phyloP scores from a whole-genome alignment of 2,888 invertebrate species.

The Drosophila meridionalis region DNA sequence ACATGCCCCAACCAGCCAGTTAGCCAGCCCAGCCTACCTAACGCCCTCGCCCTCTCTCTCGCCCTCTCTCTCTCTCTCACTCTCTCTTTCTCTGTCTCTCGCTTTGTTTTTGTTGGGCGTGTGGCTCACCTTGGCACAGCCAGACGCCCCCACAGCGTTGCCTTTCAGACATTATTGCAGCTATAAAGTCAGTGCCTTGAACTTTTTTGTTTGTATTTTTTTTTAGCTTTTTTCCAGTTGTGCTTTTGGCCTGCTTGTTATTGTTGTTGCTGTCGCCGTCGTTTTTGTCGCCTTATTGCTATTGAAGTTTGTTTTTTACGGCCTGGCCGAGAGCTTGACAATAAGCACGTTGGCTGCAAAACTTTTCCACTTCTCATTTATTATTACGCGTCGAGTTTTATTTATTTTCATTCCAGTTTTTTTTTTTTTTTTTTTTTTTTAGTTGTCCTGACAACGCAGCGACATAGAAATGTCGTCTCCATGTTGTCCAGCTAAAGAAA shows the following conservation, averaged over 20 bases:
- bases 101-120: slow-evolving; percentile 60
- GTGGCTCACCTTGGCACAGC: slow-evolving; percentile 63
- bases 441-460: slow-evolving; percentile 69
- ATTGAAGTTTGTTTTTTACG: slow-evolving; percentile 81
- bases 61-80: background rate
- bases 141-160: slow-evolving; percentile 16
- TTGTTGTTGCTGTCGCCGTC: slow-evolving; percentile 24
- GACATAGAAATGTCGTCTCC: slow-evolving; percentile 62
- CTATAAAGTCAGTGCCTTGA: slow-evolving; percentile 81
- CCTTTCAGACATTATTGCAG: slow-evolving; percentile 70
- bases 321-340: slow-evolving; percentile 75
- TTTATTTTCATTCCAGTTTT: slow-evolving; percentile 26
- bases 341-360: slow-evolving; percentile 79
- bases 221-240: slow-evolving; percentile 36
- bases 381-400: slow-evolving; percentile 70
- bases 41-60: background rate
- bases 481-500: slow-evolving; percentile 33
- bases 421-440: slow-evolving; percentile 15
- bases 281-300: slow-evolving; percentile 79
- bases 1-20: background rate
- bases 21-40: background rate
- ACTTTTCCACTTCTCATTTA: slow-evolving; percentile 81
- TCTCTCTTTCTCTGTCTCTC: slow-evolving; percentile 17
- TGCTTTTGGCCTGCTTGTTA: slow-evolving; percentile 55
- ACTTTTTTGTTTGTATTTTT: slow-evolving; percentile 53